Percentiles rank a stretch among this genome's conserved stretches.
Evolutionary conservation across 2,888 invertebrate species (phyloP).

Genomic region (Drosophila paranaensis): DNA sequence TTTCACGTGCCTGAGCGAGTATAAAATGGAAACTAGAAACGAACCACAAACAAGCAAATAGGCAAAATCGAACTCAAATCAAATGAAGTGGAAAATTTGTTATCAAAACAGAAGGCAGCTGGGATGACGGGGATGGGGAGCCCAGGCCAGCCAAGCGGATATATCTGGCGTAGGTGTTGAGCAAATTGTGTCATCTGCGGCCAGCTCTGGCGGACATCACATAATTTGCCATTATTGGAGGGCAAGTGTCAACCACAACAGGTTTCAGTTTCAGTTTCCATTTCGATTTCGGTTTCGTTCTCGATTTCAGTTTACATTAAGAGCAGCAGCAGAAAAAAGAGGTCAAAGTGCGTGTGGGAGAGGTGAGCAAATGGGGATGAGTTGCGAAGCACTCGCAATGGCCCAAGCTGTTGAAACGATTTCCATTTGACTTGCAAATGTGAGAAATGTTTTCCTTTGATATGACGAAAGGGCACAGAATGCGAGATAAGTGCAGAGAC

Average conservation of each 20-base stretch:
- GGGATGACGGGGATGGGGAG: neutral
- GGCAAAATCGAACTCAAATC: conserved; percentile 13
- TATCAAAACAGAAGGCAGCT: conserved; percentile 52
- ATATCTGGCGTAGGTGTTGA: conserved; percentile 30
- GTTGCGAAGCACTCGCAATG: neutral
- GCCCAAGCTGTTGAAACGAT: conserved; percentile 23
- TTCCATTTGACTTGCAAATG: conserved; percentile 59
- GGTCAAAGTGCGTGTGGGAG: neutral
- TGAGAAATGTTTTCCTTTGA: conserved; percentile 20
- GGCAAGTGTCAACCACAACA: conserved; percentile 51
- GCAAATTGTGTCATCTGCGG: neutral
- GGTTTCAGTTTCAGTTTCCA: conserved; percentile 6
- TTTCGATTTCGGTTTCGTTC: conserved; percentile 5
- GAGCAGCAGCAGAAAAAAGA: neutral
- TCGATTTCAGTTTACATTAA: conserved; percentile 3
- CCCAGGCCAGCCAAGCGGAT: conserved; percentile 14
- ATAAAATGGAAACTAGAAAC: neutral
- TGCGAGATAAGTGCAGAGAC: neutral
- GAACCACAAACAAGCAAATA: conserved; percentile 8
- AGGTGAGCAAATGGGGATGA: neutral
- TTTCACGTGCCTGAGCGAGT: neutral
- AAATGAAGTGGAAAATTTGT: conserved; percentile 76
- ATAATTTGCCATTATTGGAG: conserved; percentile 60
- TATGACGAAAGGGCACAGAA: neutral
- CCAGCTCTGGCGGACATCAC: conserved; percentile 27